Evolutionary conservation across 1,140 invertebrate genomes (phyloP).

Genomic region (Heliothis subflexa): DNA sequence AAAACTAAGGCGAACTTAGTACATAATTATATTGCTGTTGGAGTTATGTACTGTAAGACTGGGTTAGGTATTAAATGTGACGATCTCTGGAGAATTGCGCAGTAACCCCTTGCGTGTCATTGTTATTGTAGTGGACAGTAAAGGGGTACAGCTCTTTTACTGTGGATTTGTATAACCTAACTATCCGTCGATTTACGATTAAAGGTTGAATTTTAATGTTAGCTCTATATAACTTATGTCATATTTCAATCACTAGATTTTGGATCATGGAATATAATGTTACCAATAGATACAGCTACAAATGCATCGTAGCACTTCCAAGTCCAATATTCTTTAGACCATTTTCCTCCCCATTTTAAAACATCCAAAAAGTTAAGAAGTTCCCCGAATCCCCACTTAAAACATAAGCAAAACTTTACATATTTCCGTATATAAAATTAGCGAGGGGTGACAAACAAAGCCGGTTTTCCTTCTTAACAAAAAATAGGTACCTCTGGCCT

Average conservation of each 20-base stretch:
- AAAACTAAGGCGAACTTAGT: constrained; percentile 5
- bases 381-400: background rate
- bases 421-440: constrained; percentile 30
- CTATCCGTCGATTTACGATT: no score
- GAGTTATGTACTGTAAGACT: constrained; percentile 14
- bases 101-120: background rate
- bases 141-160: no score
- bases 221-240: no score
- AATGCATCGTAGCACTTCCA: background rate
- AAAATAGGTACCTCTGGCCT: constrained; percentile 51
- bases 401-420: constrained; percentile 23
- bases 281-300: no score
- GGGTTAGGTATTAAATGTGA: background rate
- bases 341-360: background rate
- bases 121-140: no score
- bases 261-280: no score
- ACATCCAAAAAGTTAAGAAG: background rate
- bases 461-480: constrained; percentile 38
- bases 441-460: constrained; percentile 44
- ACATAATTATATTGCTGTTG: constrained; percentile 10
- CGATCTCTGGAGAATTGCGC: background rate
- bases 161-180: no score
- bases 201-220: no score
- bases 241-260: no score
- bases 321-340: background rate